Base-by-base conservation (phyloP, 1,140 invertebrate species). In the Drosophila trapezifrons region DNA sequence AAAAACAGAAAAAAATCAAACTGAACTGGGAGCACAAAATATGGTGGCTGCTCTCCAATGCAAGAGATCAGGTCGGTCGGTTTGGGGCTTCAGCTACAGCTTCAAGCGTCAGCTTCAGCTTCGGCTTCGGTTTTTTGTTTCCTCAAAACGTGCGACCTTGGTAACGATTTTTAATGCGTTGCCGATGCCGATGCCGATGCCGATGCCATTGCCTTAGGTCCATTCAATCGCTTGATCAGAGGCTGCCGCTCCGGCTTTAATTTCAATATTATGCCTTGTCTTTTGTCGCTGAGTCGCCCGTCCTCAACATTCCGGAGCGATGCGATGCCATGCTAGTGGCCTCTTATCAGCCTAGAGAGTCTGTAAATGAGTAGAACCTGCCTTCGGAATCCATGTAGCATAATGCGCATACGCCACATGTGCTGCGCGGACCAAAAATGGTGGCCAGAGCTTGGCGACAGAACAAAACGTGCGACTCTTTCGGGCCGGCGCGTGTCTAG, bases 131-230 rank as follows among this genome's bases (percentile, higher is more conserved):
- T 35, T 56, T 67, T 71, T 72, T 49, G 69, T 71, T 72, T 72
- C 74, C 59, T 73, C 59, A 78, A 67, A 79, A 63, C 66, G 66
- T 64, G 42, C 76, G 84, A 89, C 83, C 83, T 86, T 86, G 74
- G 47, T 56, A 81, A 46, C 62, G 81, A 86, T 46, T 78, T 82
- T 81, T 72, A 67, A 80, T 78, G 77, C 69, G 81, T 80, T 85
- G 63, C 62, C 54, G 45, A 66, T 73, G 66, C 58, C 69, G 43
- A 67, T 64, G 67, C 42, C 66, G 38, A 22, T 42, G 67, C n/a
- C 37, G 42, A 45, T 70, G 70, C 54, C 40, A 67, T 69, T 74
- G 63, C 58, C 57, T 80, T 66, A 64, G 66, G 72, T 76, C 72
- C 60, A 79, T 79, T 72, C 76, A 73, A 83, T 81, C 76, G 74